Base-by-base conservation (phyloP, 2,888 invertebrate genomes). In the Scaptomyza tumidula region DNA sequence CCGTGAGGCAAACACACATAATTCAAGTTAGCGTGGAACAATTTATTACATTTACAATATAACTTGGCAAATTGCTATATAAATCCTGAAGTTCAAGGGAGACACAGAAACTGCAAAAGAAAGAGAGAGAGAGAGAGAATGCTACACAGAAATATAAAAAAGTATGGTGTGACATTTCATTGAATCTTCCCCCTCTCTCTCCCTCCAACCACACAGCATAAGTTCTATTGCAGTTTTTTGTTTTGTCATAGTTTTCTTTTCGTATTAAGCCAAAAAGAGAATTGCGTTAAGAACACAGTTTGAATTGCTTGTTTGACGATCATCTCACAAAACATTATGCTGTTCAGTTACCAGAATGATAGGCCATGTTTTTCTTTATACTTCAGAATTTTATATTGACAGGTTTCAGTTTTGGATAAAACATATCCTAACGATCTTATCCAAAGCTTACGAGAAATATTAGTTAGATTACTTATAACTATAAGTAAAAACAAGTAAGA, bases 11-110 rank as follows among this genome's bases (percentile, higher is more conserved):
- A 56, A 56, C 65, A 61, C 74, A 73, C 78, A 80, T 80, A 73
- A 66, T 68, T 83, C 80, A 82, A 79, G 73, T 69, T 80, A 60
- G 80, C 78, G 71, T 76, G 80, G 48, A 71, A 85, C 79, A 89
- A 88, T 88, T 86, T 88, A 89, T 88, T 85, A 85, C 86, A 80
- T 88, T 85, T 86, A 74, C 83, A 89, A 88, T 85, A 81, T 74
- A 89, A 89, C 78, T 88, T 83, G 83, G 85, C 77, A 89, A 89
- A 88, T 88, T 88, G 84, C 65, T 69, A 77, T 74, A 88, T 87
- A 86, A 87, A 89, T 86, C 76, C 81, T 69, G 53, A 49, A 60
- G 48, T 53, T 58, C 58, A 57, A 53, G 37, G 13, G 29, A 37
- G 46, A 60, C 31, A 52, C 24, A 41, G 4, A 41, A 5, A 37